Evolutionary conservation across 92 coral and sea anemone species (phyloP).

Genomic region (Epizoanthus stellaris): DNA sequence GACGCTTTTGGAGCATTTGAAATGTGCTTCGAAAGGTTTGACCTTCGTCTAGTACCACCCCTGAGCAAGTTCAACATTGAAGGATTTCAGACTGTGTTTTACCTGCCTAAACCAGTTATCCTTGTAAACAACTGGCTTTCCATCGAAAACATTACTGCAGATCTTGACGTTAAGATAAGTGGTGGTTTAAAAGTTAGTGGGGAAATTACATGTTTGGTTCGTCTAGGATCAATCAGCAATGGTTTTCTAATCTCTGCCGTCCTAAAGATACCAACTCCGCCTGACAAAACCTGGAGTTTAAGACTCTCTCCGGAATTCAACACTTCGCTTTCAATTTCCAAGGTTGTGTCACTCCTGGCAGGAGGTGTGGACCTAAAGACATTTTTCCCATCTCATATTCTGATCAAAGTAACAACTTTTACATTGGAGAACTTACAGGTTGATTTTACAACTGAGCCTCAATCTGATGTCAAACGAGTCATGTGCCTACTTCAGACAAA

Average conservation of each 20-base stretch:
- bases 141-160: constrained; percentile 49
- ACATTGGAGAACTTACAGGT: constrained; percentile 36
- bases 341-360: constrained; percentile 38
- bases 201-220: constrained; percentile 44
- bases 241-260: constrained; percentile 18
- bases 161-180: constrained; percentile 7
- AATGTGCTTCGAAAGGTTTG: constrained; percentile 40
- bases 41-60: constrained; percentile 52
- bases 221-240: constrained; percentile 44
- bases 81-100: constrained; percentile 37
- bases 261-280: constrained; percentile 31
- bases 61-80: constrained; percentile 37
- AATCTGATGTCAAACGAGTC: constrained; percentile 33
- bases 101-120: constrained; percentile 10
- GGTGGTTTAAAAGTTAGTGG: constrained; percentile 44
- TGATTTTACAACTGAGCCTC: constrained; percentile 43
- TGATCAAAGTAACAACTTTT: constrained; percentile 48
- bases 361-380: constrained; percentile 63
- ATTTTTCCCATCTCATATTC: constrained; percentile 44
- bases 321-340: constrained; percentile 29
- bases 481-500: constrained; percentile 49
- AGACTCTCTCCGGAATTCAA: constrained; percentile 13
- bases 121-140: constrained; percentile 56
- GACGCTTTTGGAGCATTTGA: constrained; percentile 36
- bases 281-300: constrained; percentile 51